phyloP scores from a whole-genome alignment of 2,888 invertebrate species.

The Synanthedon myopaeformis region DNA sequence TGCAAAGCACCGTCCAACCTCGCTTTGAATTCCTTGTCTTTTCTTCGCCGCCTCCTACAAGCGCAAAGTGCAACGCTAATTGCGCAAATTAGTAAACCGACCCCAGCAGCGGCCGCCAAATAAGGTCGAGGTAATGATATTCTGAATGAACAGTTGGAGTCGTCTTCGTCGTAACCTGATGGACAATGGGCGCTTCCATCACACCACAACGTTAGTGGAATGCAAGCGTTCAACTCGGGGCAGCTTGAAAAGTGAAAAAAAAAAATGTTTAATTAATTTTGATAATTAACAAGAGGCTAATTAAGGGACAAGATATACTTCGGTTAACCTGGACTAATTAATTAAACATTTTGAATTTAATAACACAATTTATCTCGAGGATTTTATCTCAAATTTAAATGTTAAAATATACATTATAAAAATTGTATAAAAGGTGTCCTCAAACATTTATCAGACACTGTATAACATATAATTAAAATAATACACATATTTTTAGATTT shows the following conservation, averaged over 20 bases:
- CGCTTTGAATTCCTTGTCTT: conserved; percentile 72
- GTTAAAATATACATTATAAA: no score
- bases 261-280: not conserved
- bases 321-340: no score
- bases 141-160: conserved; percentile 79
- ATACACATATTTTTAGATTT: no score
- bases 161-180: conserved; percentile 84
- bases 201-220: conserved; percentile 83
- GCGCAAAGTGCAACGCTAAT: conserved; percentile 72
- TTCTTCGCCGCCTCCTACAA: conserved; percentile 70
- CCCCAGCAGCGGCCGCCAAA: conserved; percentile 74
- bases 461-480: no score
- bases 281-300: no score
- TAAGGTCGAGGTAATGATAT: conserved; percentile 76
- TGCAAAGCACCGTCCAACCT: conserved; percentile 69
- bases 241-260: conserved; percentile 65
- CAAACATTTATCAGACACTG: no score
- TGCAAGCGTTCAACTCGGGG: conserved; percentile 84
- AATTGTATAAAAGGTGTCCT: no score
- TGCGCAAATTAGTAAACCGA: conserved; percentile 70
- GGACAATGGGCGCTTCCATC: conserved; percentile 84
- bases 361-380: no score
- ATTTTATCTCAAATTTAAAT: no score
- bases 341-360: no score
- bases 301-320: no score